A percentile compares a stretch with the other conserved stretches of the same genome.
Evolutionary conservation across 1,140 invertebrate genomes (phyloP).

Genomic region (Sinella curviseta): DNA sequence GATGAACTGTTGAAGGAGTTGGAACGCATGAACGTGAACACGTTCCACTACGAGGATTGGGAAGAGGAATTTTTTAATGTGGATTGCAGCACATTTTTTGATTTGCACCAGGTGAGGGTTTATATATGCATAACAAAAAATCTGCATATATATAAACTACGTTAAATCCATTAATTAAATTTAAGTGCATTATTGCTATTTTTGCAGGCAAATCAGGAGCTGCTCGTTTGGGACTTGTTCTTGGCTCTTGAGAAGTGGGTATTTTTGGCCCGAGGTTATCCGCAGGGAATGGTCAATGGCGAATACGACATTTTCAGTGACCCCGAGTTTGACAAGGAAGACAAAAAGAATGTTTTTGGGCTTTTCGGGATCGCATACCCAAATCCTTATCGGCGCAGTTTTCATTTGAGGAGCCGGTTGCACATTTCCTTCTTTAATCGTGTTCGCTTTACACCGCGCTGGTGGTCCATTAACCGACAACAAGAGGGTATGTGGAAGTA

Average conservation of each 20-base stretch:
- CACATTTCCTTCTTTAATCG: too few species aligned
- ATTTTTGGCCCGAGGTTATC: neutral
- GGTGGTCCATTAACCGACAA: too few species aligned
- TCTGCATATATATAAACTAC: too few species aligned
- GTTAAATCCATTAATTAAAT: too few species aligned
- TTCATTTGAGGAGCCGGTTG: too few species aligned
- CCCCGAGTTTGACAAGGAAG: neutral
- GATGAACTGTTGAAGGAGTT: neutral
- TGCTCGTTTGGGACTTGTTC: neutral
- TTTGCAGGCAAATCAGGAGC: constrained; percentile 4
- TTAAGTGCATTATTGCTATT: too few species aligned
- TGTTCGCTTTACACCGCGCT: too few species aligned
- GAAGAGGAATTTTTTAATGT: constrained; percentile 18
- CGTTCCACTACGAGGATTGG: neutral
- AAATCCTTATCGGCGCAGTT: neutral
- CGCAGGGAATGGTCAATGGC: neutral
- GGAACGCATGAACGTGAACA: neutral
- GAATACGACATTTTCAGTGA: neutral
- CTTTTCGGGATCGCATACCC: neutral
- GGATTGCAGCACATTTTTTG: neutral
- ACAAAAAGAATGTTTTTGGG: neutral
- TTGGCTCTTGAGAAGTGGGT: neutral
- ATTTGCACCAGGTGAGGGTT: neutral
- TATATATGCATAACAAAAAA: neutral
- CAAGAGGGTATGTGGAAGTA: too few species aligned